A percentile compares a stretch with the other conserved stretches of the same genome.
Evolutionary conservation across 2,888 invertebrate genomes (phyloP).

Genomic region (Eupeodes luniger): DNA sequence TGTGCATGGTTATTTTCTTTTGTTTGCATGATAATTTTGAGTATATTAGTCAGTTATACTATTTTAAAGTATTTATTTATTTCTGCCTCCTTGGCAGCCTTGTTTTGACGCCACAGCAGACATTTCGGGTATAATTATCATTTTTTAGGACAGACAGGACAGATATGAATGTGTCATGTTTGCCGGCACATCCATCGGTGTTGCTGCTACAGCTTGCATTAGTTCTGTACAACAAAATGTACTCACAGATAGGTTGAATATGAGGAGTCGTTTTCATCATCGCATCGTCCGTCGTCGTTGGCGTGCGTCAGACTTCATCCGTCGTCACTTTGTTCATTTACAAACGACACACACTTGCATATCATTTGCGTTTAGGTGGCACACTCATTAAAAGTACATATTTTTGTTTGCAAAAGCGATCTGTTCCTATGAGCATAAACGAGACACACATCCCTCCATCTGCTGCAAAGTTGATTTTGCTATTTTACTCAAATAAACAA

Average conservation of each 20-base stretch:
- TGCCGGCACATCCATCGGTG: background rate
- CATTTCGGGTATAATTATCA: conserved; percentile 48
- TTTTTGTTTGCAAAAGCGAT: conserved; percentile 47
- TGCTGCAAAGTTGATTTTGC: conserved; percentile 56
- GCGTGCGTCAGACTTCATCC: background rate
- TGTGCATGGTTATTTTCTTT: too few relatives aligned
- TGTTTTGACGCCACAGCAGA: conserved; percentile 30
- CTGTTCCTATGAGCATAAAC: conserved; percentile 49
- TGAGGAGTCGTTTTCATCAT: background rate
- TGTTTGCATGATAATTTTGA: too few relatives aligned
- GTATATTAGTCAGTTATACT: too few relatives aligned
- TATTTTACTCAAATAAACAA: conserved; percentile 50
- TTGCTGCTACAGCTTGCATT: background rate
- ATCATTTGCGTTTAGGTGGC: conserved; percentile 33
- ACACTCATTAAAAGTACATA: conserved; percentile 61
- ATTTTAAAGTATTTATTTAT: too few relatives aligned
- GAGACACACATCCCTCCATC: conserved; percentile 46
- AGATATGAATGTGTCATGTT: conserved; percentile 25
- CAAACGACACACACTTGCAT: too few relatives aligned
- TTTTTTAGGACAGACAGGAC: too few relatives aligned
- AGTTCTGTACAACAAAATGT: conserved; percentile 38
- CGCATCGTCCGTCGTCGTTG: too few relatives aligned
- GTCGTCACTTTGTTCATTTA: too few relatives aligned
- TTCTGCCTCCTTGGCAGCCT: background rate
- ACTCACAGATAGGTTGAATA: background rate